Evolutionary conservation across 2,888 invertebrate genomes (phyloP), one percentile per base, ranked within the genome.

Genomic region (Nomada fucata): DNA sequence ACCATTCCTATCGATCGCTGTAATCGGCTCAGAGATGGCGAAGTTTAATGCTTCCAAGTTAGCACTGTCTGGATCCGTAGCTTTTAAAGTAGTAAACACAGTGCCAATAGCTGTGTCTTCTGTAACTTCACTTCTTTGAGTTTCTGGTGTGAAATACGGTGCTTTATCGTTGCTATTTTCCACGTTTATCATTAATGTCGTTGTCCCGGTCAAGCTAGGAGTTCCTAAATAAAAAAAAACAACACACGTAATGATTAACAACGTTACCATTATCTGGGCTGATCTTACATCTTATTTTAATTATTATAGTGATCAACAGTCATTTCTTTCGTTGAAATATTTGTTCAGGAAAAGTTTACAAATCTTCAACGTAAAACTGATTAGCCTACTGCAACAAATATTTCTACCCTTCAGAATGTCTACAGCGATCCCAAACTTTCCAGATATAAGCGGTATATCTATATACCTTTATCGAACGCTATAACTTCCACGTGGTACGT

Each of bases 111-210:
- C 94, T 0, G 97, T 97, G 92, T 98, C 97, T 88, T 97, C 98
- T 4, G 97, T 93, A 90, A 97, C 97, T 94, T 97, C 97, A 0
- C 97, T 96, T 82, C 97, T 95, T 92, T 98, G 98, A 11, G 96
- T 96, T 52, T 95, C 93, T 0, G 98, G 98, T 1, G 95, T 95
- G 92, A 98, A 98, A 92, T 96, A 96, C 0, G 98, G 98, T 79
- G 96, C 95, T 92, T 98, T 98, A 92, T 98, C 97, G 93, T 98
- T 98, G 69, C 96, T 97, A 92, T 98, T 98, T 47, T 96, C 95
- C 3, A 98, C 96, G 89, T 96, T 96, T 9, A 98, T 96, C 53
- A 96, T 96, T 1, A 98, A 94, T 0, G 96, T 97, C 0, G 97
- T 96, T 0, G 97, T 97, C 11, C 98, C 98, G 0, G 97, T 97